Percentiles rank a stretch among this genome's conserved stretches.
Evolutionary conservation across 2,888 invertebrate species (phyloP).

Genomic region (Tromatobia lineatoria): DNA sequence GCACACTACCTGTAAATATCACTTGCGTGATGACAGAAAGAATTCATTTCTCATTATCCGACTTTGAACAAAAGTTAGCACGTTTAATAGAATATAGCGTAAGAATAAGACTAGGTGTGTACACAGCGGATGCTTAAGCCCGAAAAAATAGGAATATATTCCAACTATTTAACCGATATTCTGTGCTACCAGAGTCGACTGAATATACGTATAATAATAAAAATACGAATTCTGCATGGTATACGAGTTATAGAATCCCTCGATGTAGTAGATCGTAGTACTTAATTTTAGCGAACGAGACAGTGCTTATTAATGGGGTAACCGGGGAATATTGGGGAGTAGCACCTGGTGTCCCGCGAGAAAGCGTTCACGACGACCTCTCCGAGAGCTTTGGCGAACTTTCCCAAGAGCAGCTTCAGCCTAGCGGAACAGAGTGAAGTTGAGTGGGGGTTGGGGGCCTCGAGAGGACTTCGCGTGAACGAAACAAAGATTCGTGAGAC

Average conservation of each 20-base stretch:
- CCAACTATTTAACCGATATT: conserved; percentile 11
- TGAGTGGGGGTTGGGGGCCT: conserved; percentile 10
- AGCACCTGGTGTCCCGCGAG: conserved; percentile 64
- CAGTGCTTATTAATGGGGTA: conserved; percentile 66
- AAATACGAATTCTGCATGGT: conserved; percentile 4
- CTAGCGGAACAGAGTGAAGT: conserved; percentile 19
- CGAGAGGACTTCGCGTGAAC: conserved; percentile 35
- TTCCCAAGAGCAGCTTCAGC: conserved; percentile 35
- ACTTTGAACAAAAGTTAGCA: too few relatives aligned
- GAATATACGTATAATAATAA: conserved; percentile 25
- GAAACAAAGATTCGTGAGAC: conserved; percentile 57
- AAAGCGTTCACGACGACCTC: conserved; percentile 41
- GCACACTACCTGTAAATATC: too few relatives aligned
- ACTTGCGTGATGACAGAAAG: too few relatives aligned
- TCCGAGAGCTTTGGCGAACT: conserved; percentile 50
- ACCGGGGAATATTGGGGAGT: conserved; percentile 61
- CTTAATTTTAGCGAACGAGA: conserved; percentile 63
- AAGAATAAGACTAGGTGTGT: not conserved
- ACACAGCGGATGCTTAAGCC: not conserved
- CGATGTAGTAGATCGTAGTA: conserved; percentile 58
- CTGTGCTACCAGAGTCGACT: not conserved
- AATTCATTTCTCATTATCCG: too few relatives aligned
- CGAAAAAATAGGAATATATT: not conserved
- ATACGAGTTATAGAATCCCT: conserved; percentile 36
- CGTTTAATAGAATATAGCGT: too few relatives aligned